phyloP scores from a whole-genome alignment of 2,797 vertebrate genomes.

The Prionace glauca region DNA sequence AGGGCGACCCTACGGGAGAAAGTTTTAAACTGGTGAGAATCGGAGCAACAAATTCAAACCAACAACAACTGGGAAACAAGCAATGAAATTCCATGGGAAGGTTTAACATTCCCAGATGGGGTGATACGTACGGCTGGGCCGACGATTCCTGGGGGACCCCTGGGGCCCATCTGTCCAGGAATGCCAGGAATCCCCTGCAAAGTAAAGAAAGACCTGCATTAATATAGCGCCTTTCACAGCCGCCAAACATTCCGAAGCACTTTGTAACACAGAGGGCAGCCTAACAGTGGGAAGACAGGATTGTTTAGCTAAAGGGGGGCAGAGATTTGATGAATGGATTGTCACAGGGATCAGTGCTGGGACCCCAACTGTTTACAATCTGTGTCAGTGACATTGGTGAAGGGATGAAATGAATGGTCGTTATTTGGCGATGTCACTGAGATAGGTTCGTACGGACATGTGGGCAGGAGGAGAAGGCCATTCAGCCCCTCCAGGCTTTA shows the following conservation, averaged over 20 bases:
- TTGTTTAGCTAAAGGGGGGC: too few relatives aligned
- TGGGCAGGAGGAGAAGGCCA: too few relatives aligned
- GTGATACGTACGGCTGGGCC: neutral
- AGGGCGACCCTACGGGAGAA: constrained; percentile 54
- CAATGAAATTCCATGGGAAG: neutral
- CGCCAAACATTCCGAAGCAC: neutral
- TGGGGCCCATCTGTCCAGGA: neutral
- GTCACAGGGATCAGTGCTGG: too few relatives aligned
- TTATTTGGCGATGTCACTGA: too few relatives aligned
- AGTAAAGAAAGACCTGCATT: neutral
- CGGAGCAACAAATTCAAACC: neutral
- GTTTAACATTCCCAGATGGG: too few relatives aligned
- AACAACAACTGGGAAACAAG: neutral
- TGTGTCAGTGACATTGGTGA: too few relatives aligned
- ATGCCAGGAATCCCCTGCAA: neutral
- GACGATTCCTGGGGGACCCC: neutral
- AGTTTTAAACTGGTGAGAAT: neutral
- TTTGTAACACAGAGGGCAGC: neutral
- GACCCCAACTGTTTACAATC: too few relatives aligned
- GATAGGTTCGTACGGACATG: too few relatives aligned
- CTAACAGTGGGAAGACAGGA: too few relatives aligned
- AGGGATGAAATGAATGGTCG: too few relatives aligned
- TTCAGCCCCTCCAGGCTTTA: too few relatives aligned
- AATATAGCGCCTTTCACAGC: neutral
- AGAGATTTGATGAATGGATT: too few relatives aligned